phyloP scores from a whole-genome alignment of 2,888 invertebrate genomes.

The Acronicta alni region DNA sequence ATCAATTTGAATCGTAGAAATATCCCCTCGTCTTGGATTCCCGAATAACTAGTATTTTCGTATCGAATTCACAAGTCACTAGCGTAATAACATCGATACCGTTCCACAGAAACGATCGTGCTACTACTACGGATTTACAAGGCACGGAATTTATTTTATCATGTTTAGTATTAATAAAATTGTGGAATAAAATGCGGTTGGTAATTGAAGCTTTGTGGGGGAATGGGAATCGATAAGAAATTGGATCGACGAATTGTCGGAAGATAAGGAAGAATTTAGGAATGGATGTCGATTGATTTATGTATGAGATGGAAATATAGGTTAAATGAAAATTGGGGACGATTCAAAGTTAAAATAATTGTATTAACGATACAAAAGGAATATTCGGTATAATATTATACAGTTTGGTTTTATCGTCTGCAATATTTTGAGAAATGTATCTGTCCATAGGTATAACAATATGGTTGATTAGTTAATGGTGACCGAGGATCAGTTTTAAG shows the following conservation, averaged over 20 bases:
- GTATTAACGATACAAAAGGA: too few species aligned
- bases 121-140: constrained; percentile 36
- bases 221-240: constrained; percentile 16
- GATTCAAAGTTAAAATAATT: not conserved
- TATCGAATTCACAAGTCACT: constrained; percentile 56
- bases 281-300: not conserved
- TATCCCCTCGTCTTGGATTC: constrained; percentile 29
- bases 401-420: too few species aligned
- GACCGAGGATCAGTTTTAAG: too few species aligned
- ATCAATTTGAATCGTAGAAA: constrained; percentile 34
- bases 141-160: constrained; percentile 45
- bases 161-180: constrained; percentile 54
- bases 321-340: not conserved
- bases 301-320: not conserved
- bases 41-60: constrained; percentile 51
- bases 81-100: constrained; percentile 51
- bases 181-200: constrained; percentile 42
- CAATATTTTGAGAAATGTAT: too few species aligned
- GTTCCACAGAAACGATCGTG: constrained; percentile 31
- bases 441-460: too few species aligned
- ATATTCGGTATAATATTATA: too few species aligned
- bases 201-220: constrained; percentile 38
- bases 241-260: constrained; percentile 11
- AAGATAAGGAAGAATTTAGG: constrained; percentile 3
- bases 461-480: too few species aligned